Conservation (phyloP, 2,113 vertebrate species). For the Spilogale gracilis region DNA sequence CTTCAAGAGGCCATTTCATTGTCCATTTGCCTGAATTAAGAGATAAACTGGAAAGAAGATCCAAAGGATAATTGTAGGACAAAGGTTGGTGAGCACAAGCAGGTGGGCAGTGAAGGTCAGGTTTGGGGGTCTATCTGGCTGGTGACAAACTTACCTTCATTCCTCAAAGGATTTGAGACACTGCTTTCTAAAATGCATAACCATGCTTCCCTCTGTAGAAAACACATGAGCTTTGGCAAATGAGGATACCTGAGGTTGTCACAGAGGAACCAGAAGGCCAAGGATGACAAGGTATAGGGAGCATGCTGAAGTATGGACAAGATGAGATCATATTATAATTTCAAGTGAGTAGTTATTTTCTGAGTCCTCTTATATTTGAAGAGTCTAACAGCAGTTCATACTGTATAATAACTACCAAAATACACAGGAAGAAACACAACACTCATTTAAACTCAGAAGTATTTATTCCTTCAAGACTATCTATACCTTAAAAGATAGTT, state of each 20-base stretch:
- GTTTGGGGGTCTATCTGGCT: neutral
- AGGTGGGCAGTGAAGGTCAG: neutral
- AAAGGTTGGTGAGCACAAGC: neutral
- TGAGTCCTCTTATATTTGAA: neutral
- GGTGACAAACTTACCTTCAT: neutral
- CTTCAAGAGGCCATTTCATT: neutral
- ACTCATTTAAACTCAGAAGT: conserved; percentile 73
- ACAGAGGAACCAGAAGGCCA: neutral
- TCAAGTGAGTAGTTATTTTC: neutral
- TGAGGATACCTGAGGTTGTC: rapidly evolving
- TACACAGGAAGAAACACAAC: conserved; percentile 48
- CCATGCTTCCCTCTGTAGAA: neutral
- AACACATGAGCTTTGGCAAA: neutral
- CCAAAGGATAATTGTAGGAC: neutral
- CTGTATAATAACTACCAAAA: conserved; percentile 40
- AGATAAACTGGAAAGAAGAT: neutral
- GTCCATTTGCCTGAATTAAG: neutral
- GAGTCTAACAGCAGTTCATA: neutral
- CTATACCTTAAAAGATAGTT: conserved; percentile 69
- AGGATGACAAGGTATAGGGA: neutral
- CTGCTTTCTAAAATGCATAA: neutral
- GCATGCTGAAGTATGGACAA: too few relatives aligned
- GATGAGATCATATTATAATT: neutral
- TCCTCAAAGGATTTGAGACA: neutral
- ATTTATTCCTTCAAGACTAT: conserved; percentile 77